phyloP scores from a whole-genome alignment of 2,113 vertebrate species.

The Centrocercus urophasianus region DNA sequence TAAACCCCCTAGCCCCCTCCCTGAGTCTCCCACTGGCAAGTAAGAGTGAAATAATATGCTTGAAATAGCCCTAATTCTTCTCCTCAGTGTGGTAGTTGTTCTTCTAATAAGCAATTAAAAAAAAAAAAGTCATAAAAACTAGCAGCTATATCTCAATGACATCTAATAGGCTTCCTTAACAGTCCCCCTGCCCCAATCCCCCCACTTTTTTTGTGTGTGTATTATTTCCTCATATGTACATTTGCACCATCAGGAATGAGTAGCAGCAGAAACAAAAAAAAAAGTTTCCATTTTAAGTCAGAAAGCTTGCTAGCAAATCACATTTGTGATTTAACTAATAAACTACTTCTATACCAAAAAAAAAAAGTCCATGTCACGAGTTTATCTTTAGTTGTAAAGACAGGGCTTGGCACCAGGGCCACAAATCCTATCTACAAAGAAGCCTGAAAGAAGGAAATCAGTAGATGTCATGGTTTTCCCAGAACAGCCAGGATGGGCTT shows the following conservation, averaged over 20 bases:
- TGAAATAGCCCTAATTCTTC: slow-evolving; percentile 54
- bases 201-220: background rate
- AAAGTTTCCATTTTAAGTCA: background rate
- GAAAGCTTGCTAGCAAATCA: background rate
- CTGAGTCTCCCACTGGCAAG: slow-evolving; percentile 52
- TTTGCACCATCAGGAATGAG: background rate
- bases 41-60: slow-evolving; percentile 66
- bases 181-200: background rate
- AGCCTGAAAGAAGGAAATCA: background rate
- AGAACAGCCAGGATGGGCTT: background rate
- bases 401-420: background rate
- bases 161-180: background rate
- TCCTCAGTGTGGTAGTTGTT: slow-evolving; percentile 28
- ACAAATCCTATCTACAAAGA: background rate
- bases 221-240: background rate
- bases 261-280: background rate
- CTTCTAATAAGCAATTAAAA: slow-evolving; percentile 30
- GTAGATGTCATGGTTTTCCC: background rate
- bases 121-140: background rate
- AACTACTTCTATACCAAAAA: background rate
- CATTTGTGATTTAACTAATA: background rate
- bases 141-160: background rate
- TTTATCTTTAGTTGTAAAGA: background rate
- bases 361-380: background rate
- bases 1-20: slow-evolving; percentile 48